Evolutionary conservation across 2,888 invertebrate species (phyloP).

Genomic region (Mythimna lalbum): DNA sequence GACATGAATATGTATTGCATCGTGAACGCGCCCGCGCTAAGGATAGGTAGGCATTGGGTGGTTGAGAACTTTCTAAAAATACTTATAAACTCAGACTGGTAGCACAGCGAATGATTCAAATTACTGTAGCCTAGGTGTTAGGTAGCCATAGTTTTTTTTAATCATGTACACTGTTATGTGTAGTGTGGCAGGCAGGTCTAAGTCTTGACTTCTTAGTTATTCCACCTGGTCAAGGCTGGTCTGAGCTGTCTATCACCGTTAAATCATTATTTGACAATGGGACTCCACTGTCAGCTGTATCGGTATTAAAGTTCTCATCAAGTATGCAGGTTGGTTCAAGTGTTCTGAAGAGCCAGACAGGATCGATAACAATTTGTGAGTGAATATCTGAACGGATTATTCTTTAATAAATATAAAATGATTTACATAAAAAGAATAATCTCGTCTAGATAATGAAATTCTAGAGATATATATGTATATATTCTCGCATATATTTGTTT

Average conservation of each 20-base stretch:
- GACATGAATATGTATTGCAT: constrained; percentile 61
- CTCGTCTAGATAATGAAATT: not conserved
- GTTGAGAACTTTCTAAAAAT: not conserved
- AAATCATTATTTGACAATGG: not conserved
- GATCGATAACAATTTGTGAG: constrained; percentile 44
- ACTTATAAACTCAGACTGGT: not conserved
- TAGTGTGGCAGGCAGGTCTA: too few species aligned
- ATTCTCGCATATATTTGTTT: constrained; percentile 25
- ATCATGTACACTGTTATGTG: too few species aligned
- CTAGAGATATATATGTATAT: constrained; percentile 11
- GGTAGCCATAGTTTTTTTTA: too few species aligned
- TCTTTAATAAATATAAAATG: constrained; percentile 39
- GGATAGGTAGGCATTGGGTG: constrained; percentile 13
- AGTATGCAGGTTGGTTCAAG: constrained; percentile 17
- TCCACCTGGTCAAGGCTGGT: not conserved
- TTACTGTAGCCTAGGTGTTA: too few species aligned
- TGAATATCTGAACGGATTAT: constrained; percentile 38
- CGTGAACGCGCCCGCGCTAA: constrained; percentile 31
- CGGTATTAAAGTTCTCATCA: constrained; percentile 13
- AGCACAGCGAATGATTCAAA: not conserved
- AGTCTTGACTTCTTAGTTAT: too few species aligned
- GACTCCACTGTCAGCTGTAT: not conserved
- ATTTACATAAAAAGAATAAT: constrained; percentile 41
- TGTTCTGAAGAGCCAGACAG: constrained; percentile 26
- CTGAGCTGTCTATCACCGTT: not conserved